A percentile compares a stretch with the other conserved stretches of the same genome.
phyloP scores from a whole-genome alignment of 2,888 invertebrate species.

The Phaedon cochleariae region DNA sequence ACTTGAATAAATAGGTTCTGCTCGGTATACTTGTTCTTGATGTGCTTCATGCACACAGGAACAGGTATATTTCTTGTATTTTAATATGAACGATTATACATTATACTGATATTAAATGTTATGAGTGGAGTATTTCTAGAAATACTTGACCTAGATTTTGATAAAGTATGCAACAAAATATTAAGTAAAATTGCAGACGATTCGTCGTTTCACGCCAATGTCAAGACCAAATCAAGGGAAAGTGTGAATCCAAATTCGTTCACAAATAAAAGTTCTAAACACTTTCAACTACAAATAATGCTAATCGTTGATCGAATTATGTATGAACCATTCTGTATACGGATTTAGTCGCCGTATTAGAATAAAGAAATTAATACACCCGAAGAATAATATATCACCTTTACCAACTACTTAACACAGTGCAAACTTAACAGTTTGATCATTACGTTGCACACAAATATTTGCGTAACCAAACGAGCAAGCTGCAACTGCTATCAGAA shows the following conservation, averaged over 20 bases:
- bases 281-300: neutral
- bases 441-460: neutral
- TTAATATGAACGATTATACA: too few species aligned
- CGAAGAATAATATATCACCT: neutral
- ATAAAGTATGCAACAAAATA: neutral
- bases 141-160: neutral
- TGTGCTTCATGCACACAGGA: too few species aligned
- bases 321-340: neutral
- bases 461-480: constrained; percentile 8
- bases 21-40: too few species aligned
- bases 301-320: neutral
- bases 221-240: constrained; percentile 12
- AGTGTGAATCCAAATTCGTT: neutral
- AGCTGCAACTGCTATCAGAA: constrained; percentile 8
- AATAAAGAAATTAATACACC: neutral
- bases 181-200: neutral
- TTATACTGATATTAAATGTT: too few species aligned
- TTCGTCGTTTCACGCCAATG: constrained; percentile 9
- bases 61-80: too few species aligned
- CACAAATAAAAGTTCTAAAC: neutral
- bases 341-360: neutral
- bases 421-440: neutral
- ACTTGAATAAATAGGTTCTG: too few species aligned
- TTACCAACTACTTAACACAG: neutral
- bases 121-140: neutral